Percentiles rank a stretch among this genome's conserved stretches.
Evolutionary conservation across 2,888 invertebrate genomes (phyloP).

Genomic region (Amaurobius ferox): DNA sequence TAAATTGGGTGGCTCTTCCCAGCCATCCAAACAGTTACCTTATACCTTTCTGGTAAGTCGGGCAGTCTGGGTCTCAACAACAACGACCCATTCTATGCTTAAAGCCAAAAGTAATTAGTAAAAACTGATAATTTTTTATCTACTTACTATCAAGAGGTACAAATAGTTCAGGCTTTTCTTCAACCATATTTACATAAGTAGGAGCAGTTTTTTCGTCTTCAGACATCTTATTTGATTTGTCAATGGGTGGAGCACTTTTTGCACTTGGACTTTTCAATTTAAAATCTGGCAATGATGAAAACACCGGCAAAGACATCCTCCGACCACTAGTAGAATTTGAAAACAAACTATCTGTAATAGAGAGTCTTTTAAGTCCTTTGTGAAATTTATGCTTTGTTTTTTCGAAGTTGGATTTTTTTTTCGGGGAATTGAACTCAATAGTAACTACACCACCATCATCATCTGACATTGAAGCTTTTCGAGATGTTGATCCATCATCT

Average conservation of each 20-base stretch:
- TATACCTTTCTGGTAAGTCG: too few species aligned
- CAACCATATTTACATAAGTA: constrained; percentile 91
- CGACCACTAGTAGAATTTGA: constrained; percentile 22
- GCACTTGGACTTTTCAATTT: constrained; percentile 36
- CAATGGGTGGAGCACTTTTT: constrained; percentile 24
- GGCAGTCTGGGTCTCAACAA: too few species aligned
- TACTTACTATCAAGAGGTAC: constrained; percentile 72
- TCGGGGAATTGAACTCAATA: constrained; percentile 37
- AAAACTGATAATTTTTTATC: too few species aligned
- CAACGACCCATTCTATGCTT: too few species aligned
- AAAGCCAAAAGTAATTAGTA: too few species aligned
- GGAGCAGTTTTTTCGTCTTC: constrained; percentile 24
- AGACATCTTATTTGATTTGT: constrained; percentile 16
- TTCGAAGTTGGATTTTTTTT: constrained; percentile 64
- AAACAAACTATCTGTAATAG: constrained; percentile 62
- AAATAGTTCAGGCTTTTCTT: constrained; percentile 82
- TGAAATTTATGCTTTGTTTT: constrained; percentile 60
- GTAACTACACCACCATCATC: constrained; percentile 26
- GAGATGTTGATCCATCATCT: constrained; percentile 41
- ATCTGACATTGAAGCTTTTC: constrained; percentile 61
- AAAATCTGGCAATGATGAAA: constrained; percentile 56
- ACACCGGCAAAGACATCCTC: constrained; percentile 56
- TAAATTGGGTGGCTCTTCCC: too few species aligned
- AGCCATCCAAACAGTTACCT: too few species aligned
- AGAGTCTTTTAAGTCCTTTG: constrained; percentile 50